phyloP scores from a whole-genome alignment of 2,113 vertebrate genomes.

The Eubucco bourcierii region DNA sequence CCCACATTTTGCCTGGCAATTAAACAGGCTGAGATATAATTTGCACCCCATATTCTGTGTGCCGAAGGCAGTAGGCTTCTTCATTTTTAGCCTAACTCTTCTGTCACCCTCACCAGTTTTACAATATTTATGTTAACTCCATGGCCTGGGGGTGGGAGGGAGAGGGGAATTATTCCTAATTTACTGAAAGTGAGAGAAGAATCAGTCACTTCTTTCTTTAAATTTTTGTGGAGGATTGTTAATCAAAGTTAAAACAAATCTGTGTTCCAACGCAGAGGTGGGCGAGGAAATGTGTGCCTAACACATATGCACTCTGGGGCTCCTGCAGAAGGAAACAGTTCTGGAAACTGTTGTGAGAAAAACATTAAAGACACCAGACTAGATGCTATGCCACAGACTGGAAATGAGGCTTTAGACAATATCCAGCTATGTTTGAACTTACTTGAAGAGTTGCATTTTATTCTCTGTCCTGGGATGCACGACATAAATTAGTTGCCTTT shows the following conservation, averaged over 20 bases:
- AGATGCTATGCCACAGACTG: not conserved
- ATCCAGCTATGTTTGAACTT: not conserved
- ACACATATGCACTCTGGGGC: slow-evolving; percentile 64
- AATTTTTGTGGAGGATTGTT: slow-evolving; percentile 56
- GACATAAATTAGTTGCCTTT: not conserved
- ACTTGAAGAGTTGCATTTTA: not conserved
- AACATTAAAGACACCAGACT: slow-evolving; percentile 58
- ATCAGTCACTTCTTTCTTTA: slow-evolving; percentile 56
- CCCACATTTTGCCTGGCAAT: slow-evolving; percentile 63
- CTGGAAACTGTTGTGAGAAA: slow-evolving; percentile 70
- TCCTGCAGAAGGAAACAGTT: slow-evolving; percentile 64
- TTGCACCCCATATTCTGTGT: slow-evolving; percentile 43
- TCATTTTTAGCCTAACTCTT: slow-evolving; percentile 66
- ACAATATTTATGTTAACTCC: slow-evolving; percentile 65
- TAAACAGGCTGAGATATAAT: slow-evolving; percentile 54
- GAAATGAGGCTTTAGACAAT: slow-evolving; percentile 26
- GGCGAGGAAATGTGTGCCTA: slow-evolving; percentile 65
- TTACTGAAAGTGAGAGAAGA: slow-evolving; percentile 69
- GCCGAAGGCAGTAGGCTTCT: slow-evolving; percentile 59
- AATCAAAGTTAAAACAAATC: slow-evolving; percentile 65
- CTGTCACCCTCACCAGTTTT: slow-evolving; percentile 56
- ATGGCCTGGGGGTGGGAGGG: slow-evolving; percentile 61
- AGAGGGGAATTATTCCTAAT: slow-evolving; percentile 69
- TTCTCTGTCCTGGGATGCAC: not conserved
- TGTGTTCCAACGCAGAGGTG: slow-evolving; percentile 52